A percentile compares a stretch with the other conserved stretches of the same genome.
Conservation (phyloP, 2,113 vertebrate species). For the Chloebia gouldiae region DNA sequence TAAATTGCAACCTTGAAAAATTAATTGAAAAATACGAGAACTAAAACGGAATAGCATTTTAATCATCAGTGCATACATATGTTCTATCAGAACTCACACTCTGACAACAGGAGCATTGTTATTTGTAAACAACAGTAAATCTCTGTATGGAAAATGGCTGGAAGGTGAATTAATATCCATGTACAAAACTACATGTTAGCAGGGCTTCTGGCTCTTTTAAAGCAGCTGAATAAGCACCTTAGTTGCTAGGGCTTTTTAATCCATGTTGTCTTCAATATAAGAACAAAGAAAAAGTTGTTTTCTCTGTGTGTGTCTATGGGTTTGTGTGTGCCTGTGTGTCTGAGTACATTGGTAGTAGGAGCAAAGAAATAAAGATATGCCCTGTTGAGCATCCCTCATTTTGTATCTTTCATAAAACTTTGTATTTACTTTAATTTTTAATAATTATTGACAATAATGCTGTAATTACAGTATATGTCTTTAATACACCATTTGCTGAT, state of each 20-base stretch:
- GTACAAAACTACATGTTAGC: neutral
- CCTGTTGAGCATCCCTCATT: neutral
- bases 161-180: conserved; percentile 20
- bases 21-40: neutral
- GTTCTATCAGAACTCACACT: neutral
- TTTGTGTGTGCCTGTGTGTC: neutral
- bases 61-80: neutral
- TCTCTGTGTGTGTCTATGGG: neutral
- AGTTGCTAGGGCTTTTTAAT: neutral
- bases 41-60: neutral
- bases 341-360: neutral
- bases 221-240: neutral
- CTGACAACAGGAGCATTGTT: neutral
- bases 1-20: neutral
- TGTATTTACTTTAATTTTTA: neutral
- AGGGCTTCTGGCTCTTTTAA: neutral
- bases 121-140: conserved; percentile 13
- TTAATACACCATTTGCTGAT: neutral
- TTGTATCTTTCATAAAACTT: neutral
- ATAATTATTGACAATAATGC: neutral
- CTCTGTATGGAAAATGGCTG: neutral
- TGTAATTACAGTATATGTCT: neutral
- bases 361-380: neutral
- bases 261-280: neutral
- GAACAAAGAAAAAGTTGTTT: neutral